phyloP scores from a whole-genome alignment of 2,113 vertebrate species.

The Ictalurus punctatus region DNA sequence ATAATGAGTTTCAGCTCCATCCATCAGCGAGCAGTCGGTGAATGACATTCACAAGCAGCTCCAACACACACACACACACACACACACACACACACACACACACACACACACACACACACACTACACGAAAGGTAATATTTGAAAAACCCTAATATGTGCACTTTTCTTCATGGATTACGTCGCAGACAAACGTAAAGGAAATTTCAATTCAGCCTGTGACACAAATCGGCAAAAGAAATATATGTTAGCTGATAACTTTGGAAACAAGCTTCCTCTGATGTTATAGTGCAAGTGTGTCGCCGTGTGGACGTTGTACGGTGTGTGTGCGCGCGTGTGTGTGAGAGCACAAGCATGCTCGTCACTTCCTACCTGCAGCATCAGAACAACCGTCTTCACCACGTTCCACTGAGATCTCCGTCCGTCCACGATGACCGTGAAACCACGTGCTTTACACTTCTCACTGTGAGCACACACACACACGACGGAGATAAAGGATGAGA shows the following conservation, averaged over 20 bases:
- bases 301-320: background rate
- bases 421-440: slow-evolving; percentile 98
- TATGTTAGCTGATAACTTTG: background rate
- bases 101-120: too few species aligned
- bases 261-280: background rate
- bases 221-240: background rate
- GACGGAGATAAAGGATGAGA: background rate
- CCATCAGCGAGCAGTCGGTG: too few species aligned
- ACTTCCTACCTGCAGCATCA: slow-evolving; percentile 92
- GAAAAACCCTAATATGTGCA: too few species aligned
- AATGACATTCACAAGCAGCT: too few species aligned
- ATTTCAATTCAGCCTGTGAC: background rate
- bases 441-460: slow-evolving; percentile 96
- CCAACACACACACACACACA: too few species aligned
- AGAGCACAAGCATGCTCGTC: background rate
- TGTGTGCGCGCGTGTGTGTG: background rate
- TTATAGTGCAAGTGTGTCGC: background rate
- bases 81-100: too few species aligned
- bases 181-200: background rate
- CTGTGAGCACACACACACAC: slow-evolving; percentile 68
- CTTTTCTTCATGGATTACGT: background rate
- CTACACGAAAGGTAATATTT: too few species aligned
- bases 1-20: too few species aligned
- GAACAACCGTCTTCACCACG: slow-evolving; percentile 94
- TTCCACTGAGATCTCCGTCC: slow-evolving; percentile 98